A percentile compares a stretch with the other conserved stretches of the same genome.
These are phyloP conservation scores for Melopsittacus undulatus DNA, from an alignment of 2,797 vertebrate species.

Conservation along the genomic window DNA sequence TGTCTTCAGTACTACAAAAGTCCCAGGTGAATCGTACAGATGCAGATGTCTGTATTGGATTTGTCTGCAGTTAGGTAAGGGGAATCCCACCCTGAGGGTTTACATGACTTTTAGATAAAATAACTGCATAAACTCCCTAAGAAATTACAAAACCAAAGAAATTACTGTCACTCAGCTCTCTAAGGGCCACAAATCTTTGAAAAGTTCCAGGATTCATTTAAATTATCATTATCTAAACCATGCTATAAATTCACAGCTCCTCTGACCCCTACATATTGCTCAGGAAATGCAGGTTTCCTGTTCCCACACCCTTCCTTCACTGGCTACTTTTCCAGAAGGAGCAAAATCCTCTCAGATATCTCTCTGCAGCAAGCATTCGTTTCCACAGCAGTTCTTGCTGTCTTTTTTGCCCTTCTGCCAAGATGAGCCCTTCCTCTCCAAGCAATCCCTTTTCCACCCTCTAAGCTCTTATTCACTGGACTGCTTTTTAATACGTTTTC, in stretches of 20 bases:
- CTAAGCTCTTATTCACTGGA: neutral
- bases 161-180: neutral
- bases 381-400: neutral
- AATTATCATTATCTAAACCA: neutral
- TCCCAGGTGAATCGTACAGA: neutral
- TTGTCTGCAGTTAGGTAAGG: neutral
- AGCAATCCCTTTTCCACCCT: neutral
- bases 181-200: neutral
- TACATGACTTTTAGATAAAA: neutral
- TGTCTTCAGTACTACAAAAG: neutral
- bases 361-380: neutral
- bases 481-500: neutral
- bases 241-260: neutral
- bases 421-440: neutral
- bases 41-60: neutral
- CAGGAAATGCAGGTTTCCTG: neutral
- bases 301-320: neutral
- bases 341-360: neutral
- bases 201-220: neutral
- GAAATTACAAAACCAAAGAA: neutral
- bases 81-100: neutral
- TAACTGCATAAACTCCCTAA: neutral
- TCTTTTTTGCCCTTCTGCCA: neutral
- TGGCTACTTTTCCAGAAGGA: neutral
- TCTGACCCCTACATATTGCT: neutral